Percentiles rank a stretch among this genome's conserved stretches.
phyloP scores from a whole-genome alignment of 2,113 vertebrate genomes.

The Cygnus atratus region DNA sequence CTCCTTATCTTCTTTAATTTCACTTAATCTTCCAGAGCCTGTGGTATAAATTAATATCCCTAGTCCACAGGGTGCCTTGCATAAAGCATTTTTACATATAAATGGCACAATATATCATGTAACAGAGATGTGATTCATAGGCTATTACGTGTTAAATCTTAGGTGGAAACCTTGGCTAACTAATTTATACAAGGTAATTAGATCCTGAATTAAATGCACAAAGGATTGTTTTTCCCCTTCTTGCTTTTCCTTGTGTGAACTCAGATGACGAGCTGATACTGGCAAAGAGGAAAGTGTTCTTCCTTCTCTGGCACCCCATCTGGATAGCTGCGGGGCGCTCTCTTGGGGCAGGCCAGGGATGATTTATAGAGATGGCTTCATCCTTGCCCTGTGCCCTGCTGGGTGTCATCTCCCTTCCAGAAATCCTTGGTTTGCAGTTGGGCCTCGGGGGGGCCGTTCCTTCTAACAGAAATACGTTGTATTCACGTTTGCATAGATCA shows the following conservation, averaged over 20 bases:
- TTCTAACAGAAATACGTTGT: background rate
- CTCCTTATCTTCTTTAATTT: conserved; percentile 12
- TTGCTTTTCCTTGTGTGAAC: background rate
- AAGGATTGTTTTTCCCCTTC: background rate
- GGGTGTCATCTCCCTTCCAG: background rate
- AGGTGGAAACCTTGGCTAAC: conserved; percentile 33
- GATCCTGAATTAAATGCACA: conserved; percentile 17
- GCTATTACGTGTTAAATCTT: background rate
- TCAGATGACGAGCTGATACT: background rate
- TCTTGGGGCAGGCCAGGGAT: background rate
- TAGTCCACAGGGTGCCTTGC: background rate
- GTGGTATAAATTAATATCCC: background rate
- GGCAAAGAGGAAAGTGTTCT: background rate
- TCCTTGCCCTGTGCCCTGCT: background rate
- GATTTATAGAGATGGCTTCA: accelerated
- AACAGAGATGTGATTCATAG: conserved; percentile 17
- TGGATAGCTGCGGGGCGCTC: too few relatives aligned
- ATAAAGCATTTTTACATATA: conserved; percentile 18
- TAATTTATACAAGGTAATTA: conserved; percentile 22
- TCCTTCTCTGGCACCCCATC: background rate
- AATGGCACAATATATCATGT: conserved; percentile 3
- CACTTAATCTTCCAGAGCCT: background rate
- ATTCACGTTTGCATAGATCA: background rate
- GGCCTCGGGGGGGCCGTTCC: background rate
- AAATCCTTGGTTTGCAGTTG: background rate